Base-by-base conservation (phyloP, 2,888 invertebrate genomes). In the Sinohyriopsis cumingii region DNA sequence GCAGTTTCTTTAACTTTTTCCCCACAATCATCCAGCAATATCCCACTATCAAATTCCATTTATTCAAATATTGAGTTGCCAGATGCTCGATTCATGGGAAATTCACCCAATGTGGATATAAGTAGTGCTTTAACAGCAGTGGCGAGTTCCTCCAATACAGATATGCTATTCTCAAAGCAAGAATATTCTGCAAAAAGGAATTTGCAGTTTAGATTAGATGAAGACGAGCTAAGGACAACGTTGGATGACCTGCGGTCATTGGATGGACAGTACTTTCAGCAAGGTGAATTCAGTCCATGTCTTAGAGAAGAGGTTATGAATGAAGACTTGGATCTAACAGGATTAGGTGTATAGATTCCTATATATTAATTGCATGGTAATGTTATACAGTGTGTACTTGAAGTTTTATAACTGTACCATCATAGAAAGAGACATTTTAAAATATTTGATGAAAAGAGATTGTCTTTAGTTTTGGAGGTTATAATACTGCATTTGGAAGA, bases 201-300 rank as follows among this genome's bases (percentile, higher is more conserved):
- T 60, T 53, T 73, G 56, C 65, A 68, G 28, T 67, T 67, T 28
- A 63, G 66, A 59, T 60, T 72, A 3, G 67, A 67, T n/a, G 73
- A 73, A 57, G 76, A 78, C 18, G 80, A 80, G 19, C 67, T 80
- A 1, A 73, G 76, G 63, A 72, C 73, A 7, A 80, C 80, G 0
- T 62, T 80, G 56, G 80, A 80, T 28, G 77, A 75, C 20, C 67
- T 80, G 15, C 71, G 73, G n/a, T 67, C 69, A 6, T 65, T 80
- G 19, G 80, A 80, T 62, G 69, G 77, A 18, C 75, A 80, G 59
- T 80, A 80, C 62, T 80, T 80, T 63, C 69, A 56, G 25, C 72
- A 74, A 28, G 75, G 69, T 45, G 67, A 73, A 18, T 63, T 63
- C 22, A 63, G 55, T 22, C 24, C 28, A 3, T 69, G 59, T 56